phyloP scores from a whole-genome alignment of 2,113 vertebrate species.

The Enhydra lutris region DNA sequence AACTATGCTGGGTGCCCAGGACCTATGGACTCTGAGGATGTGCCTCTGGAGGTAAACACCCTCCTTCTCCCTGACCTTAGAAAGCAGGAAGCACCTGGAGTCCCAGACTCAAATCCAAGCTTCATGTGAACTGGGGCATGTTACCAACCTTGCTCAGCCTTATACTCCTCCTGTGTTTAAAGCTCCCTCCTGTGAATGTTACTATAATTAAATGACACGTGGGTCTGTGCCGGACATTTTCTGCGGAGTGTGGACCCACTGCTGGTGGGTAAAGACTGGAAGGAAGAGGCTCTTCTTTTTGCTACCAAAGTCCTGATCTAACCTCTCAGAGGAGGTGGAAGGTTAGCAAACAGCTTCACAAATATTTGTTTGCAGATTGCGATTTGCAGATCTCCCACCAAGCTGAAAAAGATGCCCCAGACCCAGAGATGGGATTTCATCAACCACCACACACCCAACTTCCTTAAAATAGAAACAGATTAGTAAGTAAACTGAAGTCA shows the following conservation, averaged over 20 bases:
- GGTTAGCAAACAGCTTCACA: too few relatives aligned
- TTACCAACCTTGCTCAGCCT: not conserved
- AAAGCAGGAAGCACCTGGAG: not conserved
- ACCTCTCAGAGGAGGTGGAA: not conserved
- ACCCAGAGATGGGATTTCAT: not conserved
- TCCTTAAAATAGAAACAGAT: not conserved
- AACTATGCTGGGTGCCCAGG: not conserved
- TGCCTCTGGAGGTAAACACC: not conserved
- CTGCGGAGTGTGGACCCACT: not conserved
- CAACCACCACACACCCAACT: not conserved
- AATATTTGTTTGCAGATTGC: not conserved
- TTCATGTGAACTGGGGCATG: not conserved
- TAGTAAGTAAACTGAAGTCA: not conserved
- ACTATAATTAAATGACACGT: not conserved
- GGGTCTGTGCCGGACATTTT: not conserved
- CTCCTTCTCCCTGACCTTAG: not conserved
- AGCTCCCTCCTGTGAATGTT: not conserved
- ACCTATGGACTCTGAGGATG: not conserved
- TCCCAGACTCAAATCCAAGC: not conserved
- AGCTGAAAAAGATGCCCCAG: not conserved
- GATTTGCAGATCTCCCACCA: not conserved
- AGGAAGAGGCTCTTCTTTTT: not conserved
- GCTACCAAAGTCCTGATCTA: not conserved
- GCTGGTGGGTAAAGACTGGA: not conserved
- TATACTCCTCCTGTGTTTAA: not conserved